A percentile compares a stretch with the other conserved stretches of the same genome.
These are phyloP conservation scores for Geodia barretti DNA, from an alignment of 37 sponge, comb jelly and placozoan genomes.

Conservation along the genomic window DNA sequence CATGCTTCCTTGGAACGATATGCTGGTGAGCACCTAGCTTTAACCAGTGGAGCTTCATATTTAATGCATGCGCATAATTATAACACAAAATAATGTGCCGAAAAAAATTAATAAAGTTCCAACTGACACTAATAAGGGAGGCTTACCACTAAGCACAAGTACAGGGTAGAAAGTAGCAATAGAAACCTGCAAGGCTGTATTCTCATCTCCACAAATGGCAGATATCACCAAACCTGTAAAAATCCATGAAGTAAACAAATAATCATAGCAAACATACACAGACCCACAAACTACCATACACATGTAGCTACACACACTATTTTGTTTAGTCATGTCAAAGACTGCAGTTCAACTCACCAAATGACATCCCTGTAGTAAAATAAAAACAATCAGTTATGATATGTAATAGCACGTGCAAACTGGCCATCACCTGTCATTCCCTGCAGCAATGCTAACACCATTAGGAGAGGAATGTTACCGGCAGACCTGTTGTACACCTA, in stretches of 20 bases:
- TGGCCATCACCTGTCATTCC: slow-evolving; percentile 84
- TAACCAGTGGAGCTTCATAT: not conserved
- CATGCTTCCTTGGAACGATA: too few species aligned
- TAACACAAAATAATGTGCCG: not conserved
- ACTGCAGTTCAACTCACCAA: slow-evolving; percentile 29
- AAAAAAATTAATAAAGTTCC: not conserved
- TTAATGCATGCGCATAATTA: not conserved
- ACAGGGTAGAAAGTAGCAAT: slow-evolving; percentile 72
- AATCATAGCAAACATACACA: not conserved
- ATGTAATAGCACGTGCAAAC: too few species aligned
- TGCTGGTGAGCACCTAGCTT: too few species aligned
- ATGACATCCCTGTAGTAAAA: slow-evolving; percentile 54
- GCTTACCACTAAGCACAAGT: slow-evolving; percentile 78
- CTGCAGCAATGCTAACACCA: slow-evolving; percentile 57
- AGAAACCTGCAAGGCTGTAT: slow-evolving; percentile 56
- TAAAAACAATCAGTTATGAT: not conserved
- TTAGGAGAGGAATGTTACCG: slow-evolving; percentile 40
- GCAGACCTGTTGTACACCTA: slow-evolving; percentile 45
- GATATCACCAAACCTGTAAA: slow-evolving; percentile 70
- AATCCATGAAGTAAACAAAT: not conserved
- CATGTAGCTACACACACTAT: too few species aligned
- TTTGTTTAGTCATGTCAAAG: not conserved
- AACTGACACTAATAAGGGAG: too few species aligned
- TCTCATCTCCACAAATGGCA: slow-evolving; percentile 54
- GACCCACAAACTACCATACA: not conserved